Percentiles rank a stretch among this genome's conserved stretches.
These are phyloP conservation scores for Ischnus inquisitorius DNA, from an alignment of 2,888 invertebrate species.

Conservation along the genomic window DNA sequence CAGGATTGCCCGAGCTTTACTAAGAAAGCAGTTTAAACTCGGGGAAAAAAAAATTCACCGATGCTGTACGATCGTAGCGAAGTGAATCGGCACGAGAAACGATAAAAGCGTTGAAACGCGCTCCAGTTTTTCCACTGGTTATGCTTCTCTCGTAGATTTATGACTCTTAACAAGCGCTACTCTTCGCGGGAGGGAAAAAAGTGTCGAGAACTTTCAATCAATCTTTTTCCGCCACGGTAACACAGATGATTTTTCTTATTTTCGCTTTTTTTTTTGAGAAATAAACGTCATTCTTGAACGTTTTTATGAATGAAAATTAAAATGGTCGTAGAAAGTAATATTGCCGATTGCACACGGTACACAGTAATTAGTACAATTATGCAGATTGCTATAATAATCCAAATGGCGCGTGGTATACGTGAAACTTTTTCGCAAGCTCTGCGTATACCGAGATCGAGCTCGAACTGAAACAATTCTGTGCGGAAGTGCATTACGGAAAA, in stretches of 20 bases:
- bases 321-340: background rate
- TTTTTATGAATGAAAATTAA: slow-evolving; percentile 12
- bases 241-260: background rate
- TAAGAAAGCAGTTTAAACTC: background rate
- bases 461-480: background rate
- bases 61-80: slow-evolving; percentile 44
- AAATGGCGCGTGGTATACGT: background rate
- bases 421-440: slow-evolving; percentile 1
- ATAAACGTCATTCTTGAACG: background rate
- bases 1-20: background rate
- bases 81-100: slow-evolving; percentile 19
- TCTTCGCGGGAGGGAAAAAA: slow-evolving; percentile 44
- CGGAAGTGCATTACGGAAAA: slow-evolving; percentile 7
- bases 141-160: slow-evolving; percentile 30
- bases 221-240: slow-evolving; percentile 41
- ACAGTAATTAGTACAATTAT: background rate
- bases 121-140: slow-evolving; percentile 35
- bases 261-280: background rate
- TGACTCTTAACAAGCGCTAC: slow-evolving; percentile 35
- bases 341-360: background rate
- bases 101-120: slow-evolving; percentile 57
- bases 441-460: background rate
- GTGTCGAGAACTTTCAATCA: slow-evolving; percentile 19
- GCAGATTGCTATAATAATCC: background rate
- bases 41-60: slow-evolving; percentile 43